Evolutionary conservation across 2,888 invertebrate genomes (phyloP).

Genomic region (Oithona nana): DNA sequence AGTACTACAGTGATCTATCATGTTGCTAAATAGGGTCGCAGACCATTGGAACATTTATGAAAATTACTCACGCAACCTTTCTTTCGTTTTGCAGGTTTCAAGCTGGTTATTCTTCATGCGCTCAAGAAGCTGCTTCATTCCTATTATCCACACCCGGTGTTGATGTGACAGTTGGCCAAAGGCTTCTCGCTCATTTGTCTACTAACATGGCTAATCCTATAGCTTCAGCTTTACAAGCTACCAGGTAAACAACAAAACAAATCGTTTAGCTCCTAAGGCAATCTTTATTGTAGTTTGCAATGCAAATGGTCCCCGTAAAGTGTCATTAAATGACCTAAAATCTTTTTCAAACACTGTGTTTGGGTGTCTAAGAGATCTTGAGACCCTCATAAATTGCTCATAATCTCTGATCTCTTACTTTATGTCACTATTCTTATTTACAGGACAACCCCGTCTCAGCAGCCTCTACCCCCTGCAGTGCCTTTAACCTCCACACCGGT

Average conservation of each 20-base stretch:
- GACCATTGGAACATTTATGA: too few relatives aligned
- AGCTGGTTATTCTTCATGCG: conserved; percentile 67
- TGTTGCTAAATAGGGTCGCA: too few relatives aligned
- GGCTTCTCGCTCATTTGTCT: conserved; percentile 58
- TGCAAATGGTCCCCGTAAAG: too few relatives aligned
- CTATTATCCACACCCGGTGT: conserved; percentile 66
- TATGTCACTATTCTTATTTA: too few relatives aligned
- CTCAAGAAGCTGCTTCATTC: conserved; percentile 65
- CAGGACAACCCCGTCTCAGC: background rate
- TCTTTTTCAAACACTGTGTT: too few relatives aligned
- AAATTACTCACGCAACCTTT: background rate
- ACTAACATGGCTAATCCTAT: background rate
- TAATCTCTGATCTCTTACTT: too few relatives aligned
- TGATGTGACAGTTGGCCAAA: conserved; percentile 60
- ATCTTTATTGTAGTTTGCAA: too few relatives aligned
- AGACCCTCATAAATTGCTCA: too few relatives aligned
- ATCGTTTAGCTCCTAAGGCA: too few relatives aligned
- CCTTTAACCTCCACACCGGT: background rate
- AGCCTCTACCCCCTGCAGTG: background rate
- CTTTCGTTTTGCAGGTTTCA: conserved; percentile 51
- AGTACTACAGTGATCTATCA: too few relatives aligned
- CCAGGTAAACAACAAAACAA: background rate
- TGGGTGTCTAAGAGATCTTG: too few relatives aligned
- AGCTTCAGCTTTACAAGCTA: background rate
- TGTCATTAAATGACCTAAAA: too few relatives aligned